Base-by-base conservation (phyloP, 1,140 invertebrate genomes). In the Asobara japonica region DNA sequence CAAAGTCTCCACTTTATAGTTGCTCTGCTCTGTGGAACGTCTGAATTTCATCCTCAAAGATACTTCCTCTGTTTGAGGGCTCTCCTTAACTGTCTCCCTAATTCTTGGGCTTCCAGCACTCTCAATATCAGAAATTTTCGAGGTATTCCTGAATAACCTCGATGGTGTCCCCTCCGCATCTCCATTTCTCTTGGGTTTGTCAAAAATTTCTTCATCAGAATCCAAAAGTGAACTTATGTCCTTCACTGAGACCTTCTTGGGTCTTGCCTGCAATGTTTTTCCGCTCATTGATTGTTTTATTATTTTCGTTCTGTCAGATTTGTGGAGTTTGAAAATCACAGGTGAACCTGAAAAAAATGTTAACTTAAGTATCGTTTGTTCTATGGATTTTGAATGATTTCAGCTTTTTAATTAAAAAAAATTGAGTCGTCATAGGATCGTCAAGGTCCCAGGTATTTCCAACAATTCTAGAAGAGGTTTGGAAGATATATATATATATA, bases 11-110 rank as follows among this genome's bases (percentile, higher is more conserved):
- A 79, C 75, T 69, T 78, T 79, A 41, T 79, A 81, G 20, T 75
- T 74, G 30, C 80, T 82, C n/a, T 79, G 74, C 31, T 82, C 80
- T 0, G 80, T 79, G 0, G 80, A 81, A 30, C 77, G 64, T 65
- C 76, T 70, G 13, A 81, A 65, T 62, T 74, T 82, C 16, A 82
- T 60, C 56, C 36, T 73, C 30, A 80, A 6, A 11, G 29, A 33
- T 69, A 68, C 20, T 78, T 65, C 4, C 4, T 62, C 60, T 30
- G n/a, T 31, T 25, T 3, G 18, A 4, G 60, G 25, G 11, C 13
- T 31, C 27, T 45, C 5, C 27, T 27, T 22, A 0, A 30, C 41
- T 8, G 48, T 22, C 8, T 69, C 25, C 27, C 13, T 3, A 30
- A 16, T 33, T 48, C 16, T 31, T 18, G 16, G 11, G 8, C 20